Evolutionary conservation across 2,797 vertebrate genomes (phyloP).

Genomic region (Myotis daubentonii): DNA sequence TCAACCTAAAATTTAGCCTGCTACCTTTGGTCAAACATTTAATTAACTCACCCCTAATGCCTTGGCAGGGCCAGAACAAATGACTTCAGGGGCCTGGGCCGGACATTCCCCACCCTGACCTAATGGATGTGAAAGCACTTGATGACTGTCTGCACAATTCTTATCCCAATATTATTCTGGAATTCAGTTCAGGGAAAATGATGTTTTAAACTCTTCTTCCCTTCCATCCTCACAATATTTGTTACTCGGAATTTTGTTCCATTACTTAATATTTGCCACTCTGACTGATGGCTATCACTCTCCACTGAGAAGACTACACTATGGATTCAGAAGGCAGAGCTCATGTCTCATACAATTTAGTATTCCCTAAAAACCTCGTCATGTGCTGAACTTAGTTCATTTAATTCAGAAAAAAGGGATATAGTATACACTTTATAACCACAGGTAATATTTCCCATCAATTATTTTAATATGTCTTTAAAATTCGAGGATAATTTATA

Average conservation of each 20-base stretch:
- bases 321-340: not conserved
- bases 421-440: not conserved
- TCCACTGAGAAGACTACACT: not conserved
- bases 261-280: not conserved
- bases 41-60: too few species aligned
- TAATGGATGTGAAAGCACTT: not conserved
- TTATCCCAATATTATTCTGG: not conserved
- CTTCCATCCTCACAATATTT: not conserved
- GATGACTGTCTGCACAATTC: not conserved
- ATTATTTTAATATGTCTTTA: constrained; percentile 22
- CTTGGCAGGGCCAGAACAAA: too few species aligned
- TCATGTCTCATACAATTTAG: not conserved
- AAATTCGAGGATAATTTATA: constrained; percentile 11
- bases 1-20: too few species aligned
- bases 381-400: not conserved
- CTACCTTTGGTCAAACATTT: too few species aligned
- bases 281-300: not conserved
- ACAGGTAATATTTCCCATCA: not conserved
- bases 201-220: not conserved
- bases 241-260: not conserved
- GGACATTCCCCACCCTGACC: too few species aligned
- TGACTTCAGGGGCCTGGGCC: too few species aligned
- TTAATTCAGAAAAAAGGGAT: constrained; percentile 5
- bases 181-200: constrained; percentile 4
- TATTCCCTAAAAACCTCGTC: not conserved